phyloP scores from a whole-genome alignment of 2,113 vertebrate species.

The Phalacrocorax carbo region DNA sequence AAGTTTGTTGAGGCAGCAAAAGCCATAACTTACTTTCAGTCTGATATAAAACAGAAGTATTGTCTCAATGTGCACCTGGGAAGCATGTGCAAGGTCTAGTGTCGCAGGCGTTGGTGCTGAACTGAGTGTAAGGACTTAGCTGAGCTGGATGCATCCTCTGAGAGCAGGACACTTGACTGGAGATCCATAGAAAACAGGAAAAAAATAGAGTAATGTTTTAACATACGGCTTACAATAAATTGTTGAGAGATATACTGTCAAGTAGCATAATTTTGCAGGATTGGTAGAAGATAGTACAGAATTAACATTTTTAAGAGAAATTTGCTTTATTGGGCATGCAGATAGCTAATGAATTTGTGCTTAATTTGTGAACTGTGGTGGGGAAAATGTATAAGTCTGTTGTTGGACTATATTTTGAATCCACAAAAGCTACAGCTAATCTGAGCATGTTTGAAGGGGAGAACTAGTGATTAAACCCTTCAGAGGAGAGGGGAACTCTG shows the following conservation, averaged over 20 bases:
- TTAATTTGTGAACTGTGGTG: conserved; percentile 5
- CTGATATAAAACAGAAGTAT: not conserved
- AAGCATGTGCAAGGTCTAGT: not conserved
- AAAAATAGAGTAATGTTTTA: not conserved
- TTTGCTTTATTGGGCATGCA: not conserved
- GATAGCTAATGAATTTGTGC: not conserved
- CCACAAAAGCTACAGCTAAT: conserved; percentile 17
- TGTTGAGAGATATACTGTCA: not conserved
- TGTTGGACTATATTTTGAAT: conserved; percentile 6
- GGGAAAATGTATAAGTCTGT: not conserved
- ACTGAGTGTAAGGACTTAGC: not conserved
- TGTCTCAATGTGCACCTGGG: not conserved
- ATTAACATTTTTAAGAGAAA: conserved; percentile 6
- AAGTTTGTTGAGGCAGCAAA: not conserved
- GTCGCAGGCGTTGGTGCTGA: not conserved
- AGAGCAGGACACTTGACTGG: not conserved
- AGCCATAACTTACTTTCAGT: not conserved
- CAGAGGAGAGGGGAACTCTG: not conserved
- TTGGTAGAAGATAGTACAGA: not conserved
- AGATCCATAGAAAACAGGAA: not conserved
- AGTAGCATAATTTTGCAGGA: not conserved
- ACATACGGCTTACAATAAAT: not conserved
- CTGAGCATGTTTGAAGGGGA: not conserved
- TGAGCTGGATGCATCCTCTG: not conserved
- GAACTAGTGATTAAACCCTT: conserved; percentile 44